Conservation (phyloP, 2,797 vertebrate species). For the Mycteria americana region DNA sequence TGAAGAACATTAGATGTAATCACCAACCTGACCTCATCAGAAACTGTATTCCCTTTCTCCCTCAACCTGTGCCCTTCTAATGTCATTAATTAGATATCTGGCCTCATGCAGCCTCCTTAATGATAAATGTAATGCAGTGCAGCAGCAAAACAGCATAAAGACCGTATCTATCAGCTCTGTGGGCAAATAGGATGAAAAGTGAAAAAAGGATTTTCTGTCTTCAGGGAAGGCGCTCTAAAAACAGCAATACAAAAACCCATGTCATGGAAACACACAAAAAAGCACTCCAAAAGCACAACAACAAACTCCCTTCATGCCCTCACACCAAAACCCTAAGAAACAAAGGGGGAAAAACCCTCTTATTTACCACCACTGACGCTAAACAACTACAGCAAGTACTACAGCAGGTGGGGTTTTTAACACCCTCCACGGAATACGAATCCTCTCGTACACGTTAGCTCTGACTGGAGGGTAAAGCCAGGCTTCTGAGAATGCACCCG, state of each 20-base stretch:
- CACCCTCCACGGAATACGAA: not conserved
- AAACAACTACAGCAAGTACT: not conserved
- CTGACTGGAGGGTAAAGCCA: not conserved
- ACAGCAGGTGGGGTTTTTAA: not conserved
- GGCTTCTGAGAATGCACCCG: not conserved
- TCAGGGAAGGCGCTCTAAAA: not conserved
- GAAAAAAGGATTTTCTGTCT: not conserved
- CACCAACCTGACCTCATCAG: conserved; percentile 40
- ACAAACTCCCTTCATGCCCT: not conserved
- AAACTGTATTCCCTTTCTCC: conserved; percentile 29
- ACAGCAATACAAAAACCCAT: not conserved
- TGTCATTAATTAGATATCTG: conserved; percentile 1
- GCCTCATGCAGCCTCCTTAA: conserved; percentile 16
- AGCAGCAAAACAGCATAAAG: conserved; percentile 6
- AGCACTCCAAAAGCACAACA: accelerated
- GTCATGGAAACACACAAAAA: not conserved
- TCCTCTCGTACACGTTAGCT: not conserved
- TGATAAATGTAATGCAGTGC: conserved; percentile 4
- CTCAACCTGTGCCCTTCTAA: conserved; percentile 43
- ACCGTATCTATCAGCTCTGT: not conserved
- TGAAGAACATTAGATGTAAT: conserved; percentile 29
- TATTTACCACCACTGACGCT: not conserved
- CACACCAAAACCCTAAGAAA: not conserved
- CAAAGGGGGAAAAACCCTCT: accelerated
- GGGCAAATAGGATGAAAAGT: not conserved